phyloP scores from a whole-genome alignment of 2,888 invertebrate genomes.

The Lycaena phlaeas region DNA sequence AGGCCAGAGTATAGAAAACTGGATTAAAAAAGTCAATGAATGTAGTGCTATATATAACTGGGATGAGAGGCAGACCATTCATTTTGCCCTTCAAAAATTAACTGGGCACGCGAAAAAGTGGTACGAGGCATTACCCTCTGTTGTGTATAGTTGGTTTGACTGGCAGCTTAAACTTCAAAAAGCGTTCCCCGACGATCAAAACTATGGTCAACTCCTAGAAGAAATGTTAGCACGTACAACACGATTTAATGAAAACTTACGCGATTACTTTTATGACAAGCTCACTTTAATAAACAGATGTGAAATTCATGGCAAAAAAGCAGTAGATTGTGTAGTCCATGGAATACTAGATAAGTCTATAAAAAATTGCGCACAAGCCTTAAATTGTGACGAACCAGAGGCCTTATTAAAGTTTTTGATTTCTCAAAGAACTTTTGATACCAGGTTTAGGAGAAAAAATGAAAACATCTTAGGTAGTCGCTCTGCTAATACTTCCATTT shows the following conservation, averaged over 20 bases:
- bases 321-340: constrained; percentile 22
- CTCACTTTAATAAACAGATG: constrained; percentile 17
- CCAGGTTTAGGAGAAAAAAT: too few relatives aligned
- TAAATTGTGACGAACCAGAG: constrained; percentile 18
- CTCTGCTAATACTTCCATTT: background rate
- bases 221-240: constrained; percentile 16
- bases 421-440: background rate
- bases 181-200: background rate
- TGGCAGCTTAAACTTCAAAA: constrained; percentile 15
- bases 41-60: constrained; percentile 19
- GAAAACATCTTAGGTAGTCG: background rate
- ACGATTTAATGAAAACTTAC: constrained; percentile 13
- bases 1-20: constrained; percentile 8
- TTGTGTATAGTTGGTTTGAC: too few relatives aligned
- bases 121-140: too few relatives aligned
- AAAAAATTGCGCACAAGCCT: constrained; percentile 16
- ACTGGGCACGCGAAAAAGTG: too few relatives aligned
- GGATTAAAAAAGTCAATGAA: constrained; percentile 9
- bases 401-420: constrained; percentile 14
- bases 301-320: constrained; percentile 18
- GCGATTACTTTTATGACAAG: constrained; percentile 19
- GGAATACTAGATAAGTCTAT: constrained; percentile 18
- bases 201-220: background rate
- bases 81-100: constrained; percentile 12
- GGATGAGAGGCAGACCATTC: constrained; percentile 14